A percentile compares a stretch with the other conserved stretches of the same genome.
phyloP scores from a whole-genome alignment of 2,113 vertebrate species.

The Apodemus sylvaticus region DNA sequence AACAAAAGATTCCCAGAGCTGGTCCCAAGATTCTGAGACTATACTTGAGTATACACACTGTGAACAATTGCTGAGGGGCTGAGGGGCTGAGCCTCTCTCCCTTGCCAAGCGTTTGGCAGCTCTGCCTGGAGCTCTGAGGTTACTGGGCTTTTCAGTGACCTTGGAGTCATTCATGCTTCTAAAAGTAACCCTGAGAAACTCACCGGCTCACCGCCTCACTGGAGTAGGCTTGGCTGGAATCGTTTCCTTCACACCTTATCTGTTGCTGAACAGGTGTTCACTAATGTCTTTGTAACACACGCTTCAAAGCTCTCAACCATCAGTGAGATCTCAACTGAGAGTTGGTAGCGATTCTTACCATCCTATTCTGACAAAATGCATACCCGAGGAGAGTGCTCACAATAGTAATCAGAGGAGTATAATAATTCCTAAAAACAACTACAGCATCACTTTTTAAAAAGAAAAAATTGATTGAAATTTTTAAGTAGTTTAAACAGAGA shows the following conservation, averaged over 20 bases:
- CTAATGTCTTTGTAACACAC: neutral
- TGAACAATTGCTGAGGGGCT: neutral
- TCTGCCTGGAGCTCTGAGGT: neutral
- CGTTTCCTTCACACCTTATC: neutral
- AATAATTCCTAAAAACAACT: neutral
- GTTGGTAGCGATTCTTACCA: neutral
- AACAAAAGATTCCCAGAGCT: neutral
- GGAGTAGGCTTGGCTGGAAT: neutral
- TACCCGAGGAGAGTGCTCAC: neutral
- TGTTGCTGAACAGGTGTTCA: neutral
- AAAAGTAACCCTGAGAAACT: neutral
- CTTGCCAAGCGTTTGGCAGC: neutral
- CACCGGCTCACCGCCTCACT: neutral
- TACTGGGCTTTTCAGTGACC: neutral
- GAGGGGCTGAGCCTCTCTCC: neutral
- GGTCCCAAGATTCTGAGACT: neutral
- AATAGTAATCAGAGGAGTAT: neutral
- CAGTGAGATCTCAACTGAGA: neutral
- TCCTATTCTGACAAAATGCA: neutral
- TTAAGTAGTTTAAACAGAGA: neutral
- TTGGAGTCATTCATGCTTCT: neutral
- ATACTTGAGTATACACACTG: neutral
- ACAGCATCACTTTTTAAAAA: neutral
- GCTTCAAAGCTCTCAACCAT: neutral
- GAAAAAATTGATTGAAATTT: conserved; percentile 4